Evolutionary conservation across 2,113 vertebrate genomes (phyloP).

Genomic region (Eretmochelys imbricata): DNA sequence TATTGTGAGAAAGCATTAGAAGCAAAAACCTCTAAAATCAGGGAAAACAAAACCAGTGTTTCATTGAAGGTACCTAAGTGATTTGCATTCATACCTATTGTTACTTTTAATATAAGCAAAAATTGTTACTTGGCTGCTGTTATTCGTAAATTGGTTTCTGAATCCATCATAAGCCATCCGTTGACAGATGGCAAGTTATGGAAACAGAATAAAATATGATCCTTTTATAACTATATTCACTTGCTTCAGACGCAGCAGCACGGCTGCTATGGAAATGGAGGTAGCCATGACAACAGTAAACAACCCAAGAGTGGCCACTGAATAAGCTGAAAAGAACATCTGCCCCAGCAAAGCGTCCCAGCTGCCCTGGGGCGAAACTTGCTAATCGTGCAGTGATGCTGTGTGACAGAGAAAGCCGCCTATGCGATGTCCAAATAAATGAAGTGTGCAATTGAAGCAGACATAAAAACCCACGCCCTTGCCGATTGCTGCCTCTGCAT

Average conservation of each 20-base stretch:
- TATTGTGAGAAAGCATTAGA: not conserved
- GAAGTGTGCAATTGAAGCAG: conserved; percentile 81
- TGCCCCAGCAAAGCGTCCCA: conserved; percentile 81
- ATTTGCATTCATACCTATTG: conserved; percentile 30
- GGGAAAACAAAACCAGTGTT: not conserved
- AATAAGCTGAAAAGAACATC: conserved; percentile 87
- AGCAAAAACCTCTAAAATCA: conserved; percentile 22
- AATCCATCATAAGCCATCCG: conserved; percentile 72
- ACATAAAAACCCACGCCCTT: conserved; percentile 77
- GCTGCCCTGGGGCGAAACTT: conserved; percentile 80
- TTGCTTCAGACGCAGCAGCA: conserved; percentile 79
- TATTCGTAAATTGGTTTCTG: conserved; percentile 74
- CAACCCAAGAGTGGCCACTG: conserved; percentile 81
- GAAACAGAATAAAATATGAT: conserved; percentile 84
- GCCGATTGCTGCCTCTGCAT: conserved; percentile 71
- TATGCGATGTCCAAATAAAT: conserved; percentile 78
- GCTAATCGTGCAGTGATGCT: conserved; percentile 70
- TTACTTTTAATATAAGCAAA: conserved; percentile 57
- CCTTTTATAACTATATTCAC: conserved; percentile 85
- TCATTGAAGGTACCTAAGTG: conserved; percentile 10
- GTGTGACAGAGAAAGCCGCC: conserved; percentile 77
- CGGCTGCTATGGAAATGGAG: conserved; percentile 84
- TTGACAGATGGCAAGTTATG: conserved; percentile 86
- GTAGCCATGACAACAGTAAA: conserved; percentile 86
- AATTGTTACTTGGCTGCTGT: conserved; percentile 59